Evolutionary conservation across 2,113 vertebrate genomes (phyloP).

Genomic region (Geothlypis trichas): DNA sequence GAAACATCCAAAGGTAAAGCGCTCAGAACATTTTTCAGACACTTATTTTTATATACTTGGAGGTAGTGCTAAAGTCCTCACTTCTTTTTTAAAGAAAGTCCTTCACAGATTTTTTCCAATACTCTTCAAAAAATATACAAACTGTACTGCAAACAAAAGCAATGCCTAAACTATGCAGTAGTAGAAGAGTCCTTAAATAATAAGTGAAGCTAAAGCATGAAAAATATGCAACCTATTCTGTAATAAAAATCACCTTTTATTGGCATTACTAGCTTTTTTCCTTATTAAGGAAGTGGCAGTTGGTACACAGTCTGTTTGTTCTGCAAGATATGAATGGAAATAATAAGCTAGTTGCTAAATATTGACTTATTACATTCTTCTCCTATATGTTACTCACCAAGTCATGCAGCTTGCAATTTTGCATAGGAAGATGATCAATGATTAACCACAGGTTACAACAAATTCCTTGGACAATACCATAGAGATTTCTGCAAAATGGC

Average conservation of each 20-base stretch:
- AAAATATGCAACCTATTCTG: background rate
- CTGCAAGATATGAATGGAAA: background rate
- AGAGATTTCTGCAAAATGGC: background rate
- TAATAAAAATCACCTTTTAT: slow-evolving; percentile 20
- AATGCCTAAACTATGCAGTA: background rate
- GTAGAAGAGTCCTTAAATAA: background rate
- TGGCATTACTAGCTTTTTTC: background rate
- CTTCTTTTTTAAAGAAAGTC: background rate
- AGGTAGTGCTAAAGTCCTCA: background rate
- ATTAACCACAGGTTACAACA: slow-evolving; percentile 52
- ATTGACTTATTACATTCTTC: slow-evolving; percentile 60
- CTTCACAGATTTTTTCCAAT: background rate
- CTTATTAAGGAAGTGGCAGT: slow-evolving; percentile 31
- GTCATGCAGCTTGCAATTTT: slow-evolving; percentile 1
- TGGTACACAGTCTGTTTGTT: slow-evolving; percentile 17
- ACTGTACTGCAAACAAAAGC: background rate
- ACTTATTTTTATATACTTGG: background rate
- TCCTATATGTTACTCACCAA: slow-evolving; percentile 13
- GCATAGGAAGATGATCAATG: slow-evolving; percentile 37
- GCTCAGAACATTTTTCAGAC: background rate
- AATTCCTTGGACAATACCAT: background rate
- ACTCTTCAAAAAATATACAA: background rate
- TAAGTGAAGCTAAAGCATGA: background rate
- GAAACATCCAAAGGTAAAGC: background rate
- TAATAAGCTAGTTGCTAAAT: slow-evolving; percentile 49